These are phyloP conservation scores for Eristalis pertinax DNA, from an alignment of 2,888 invertebrate genomes.

Conservation along the genomic window DNA sequence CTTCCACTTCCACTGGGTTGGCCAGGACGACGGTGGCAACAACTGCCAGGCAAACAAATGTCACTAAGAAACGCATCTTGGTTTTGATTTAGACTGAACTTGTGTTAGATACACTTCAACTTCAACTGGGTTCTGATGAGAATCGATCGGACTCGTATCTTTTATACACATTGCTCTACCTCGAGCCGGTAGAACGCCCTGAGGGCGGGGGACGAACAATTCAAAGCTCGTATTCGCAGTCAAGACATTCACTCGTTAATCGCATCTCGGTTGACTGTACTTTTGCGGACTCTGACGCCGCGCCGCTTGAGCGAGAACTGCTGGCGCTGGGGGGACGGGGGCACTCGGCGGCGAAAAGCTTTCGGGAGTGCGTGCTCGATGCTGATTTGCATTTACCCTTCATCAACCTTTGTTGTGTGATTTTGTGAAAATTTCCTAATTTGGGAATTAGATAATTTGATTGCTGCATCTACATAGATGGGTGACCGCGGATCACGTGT, in stretches of 20 bases:
- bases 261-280: no score
- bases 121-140: constrained; percentile 59
- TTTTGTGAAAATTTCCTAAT: constrained; percentile 27
- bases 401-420: constrained; percentile 46
- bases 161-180: constrained; percentile 47
- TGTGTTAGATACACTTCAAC: constrained; percentile 52
- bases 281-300: no score
- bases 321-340: neutral
- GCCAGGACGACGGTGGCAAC: constrained; percentile 55
- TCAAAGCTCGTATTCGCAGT: neutral
- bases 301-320: neutral
- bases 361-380: constrained; percentile 16
- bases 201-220: neutral
- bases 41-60: constrained; percentile 65
- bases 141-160: constrained; percentile 26
- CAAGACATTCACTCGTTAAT: no score
- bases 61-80: constrained; percentile 73
- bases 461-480: constrained; percentile 4
- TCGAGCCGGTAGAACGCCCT: neutral
- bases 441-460: constrained; percentile 19
- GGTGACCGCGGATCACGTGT: neutral
- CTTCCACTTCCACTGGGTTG: constrained; percentile 35
- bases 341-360: neutral
- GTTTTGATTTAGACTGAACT: neutral
- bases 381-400: constrained; percentile 19